A percentile compares a stretch with the other conserved stretches of the same genome.
Conservation (phyloP, 2,113 vertebrate genomes). For the Podarcis raffonei region DNA sequence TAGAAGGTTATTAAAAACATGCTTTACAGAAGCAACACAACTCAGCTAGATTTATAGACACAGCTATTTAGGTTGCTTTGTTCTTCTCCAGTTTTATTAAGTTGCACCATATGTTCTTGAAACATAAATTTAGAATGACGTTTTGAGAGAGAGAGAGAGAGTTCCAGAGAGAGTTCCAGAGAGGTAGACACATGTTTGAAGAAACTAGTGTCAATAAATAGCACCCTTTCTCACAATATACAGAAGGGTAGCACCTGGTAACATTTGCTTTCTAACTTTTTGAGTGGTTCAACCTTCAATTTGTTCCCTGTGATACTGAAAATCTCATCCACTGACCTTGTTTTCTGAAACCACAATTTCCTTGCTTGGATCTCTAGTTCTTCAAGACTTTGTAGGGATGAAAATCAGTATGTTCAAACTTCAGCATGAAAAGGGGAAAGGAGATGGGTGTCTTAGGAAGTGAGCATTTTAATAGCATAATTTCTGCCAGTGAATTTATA, state of each 20-base stretch:
- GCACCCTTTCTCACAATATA: neutral
- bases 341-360: neutral
- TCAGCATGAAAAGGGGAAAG: neutral
- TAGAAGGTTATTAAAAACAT: rapidly evolving
- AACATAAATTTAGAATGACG: slow-evolving; percentile 25
- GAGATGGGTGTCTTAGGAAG: neutral
- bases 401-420: neutral
- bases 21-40: neutral
- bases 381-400: neutral
- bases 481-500: neutral
- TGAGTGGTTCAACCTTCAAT: neutral
- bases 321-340: neutral
- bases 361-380: neutral
- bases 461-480: neutral
- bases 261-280: neutral
- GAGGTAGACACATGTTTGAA: neutral
- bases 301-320: neutral
- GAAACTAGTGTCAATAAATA: neutral
- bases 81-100: slow-evolving; percentile 20
- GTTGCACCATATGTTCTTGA: slow-evolving; percentile 16
- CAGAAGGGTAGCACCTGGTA: slow-evolving; percentile 13
- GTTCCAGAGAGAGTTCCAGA: neutral
- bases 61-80: slow-evolving; percentile 24
- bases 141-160: neutral
- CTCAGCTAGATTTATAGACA: slow-evolving; percentile 31